Evolutionary conservation across 2,113 vertebrate species (phyloP).

Genomic region (Aspidoscelis tigris): DNA sequence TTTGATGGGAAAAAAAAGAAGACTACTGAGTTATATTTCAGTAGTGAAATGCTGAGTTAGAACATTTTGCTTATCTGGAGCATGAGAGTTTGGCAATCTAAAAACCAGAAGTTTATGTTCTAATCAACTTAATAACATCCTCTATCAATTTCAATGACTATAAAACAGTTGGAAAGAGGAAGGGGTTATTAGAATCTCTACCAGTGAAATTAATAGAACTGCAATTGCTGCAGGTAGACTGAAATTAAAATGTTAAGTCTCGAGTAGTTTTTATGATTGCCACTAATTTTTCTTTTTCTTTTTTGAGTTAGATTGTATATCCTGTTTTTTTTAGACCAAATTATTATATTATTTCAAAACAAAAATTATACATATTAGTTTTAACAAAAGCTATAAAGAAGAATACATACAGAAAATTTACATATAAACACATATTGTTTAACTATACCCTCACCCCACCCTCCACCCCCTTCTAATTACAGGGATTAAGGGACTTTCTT

Average conservation of each 20-base stretch:
- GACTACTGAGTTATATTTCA: background rate
- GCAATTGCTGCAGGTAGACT: slow-evolving; percentile 33
- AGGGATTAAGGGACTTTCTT: no score
- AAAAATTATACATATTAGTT: no score
- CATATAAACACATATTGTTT: no score
- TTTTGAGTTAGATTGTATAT: slow-evolving; percentile 1
- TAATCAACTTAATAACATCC: slow-evolving; percentile 23
- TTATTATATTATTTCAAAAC: no score
- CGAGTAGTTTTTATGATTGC: slow-evolving; percentile 19
- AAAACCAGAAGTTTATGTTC: slow-evolving; percentile 31
- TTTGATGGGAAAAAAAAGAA: background rate
- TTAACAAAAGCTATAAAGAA: no score
- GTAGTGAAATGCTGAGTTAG: slow-evolving; percentile 10
- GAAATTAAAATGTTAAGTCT: slow-evolving; percentile 31
- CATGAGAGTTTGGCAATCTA: background rate
- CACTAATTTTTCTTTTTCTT: background rate
- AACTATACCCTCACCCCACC: no score
- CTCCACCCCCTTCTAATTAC: no score
- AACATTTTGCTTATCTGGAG: slow-evolving; percentile 8
- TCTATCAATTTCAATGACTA: slow-evolving; percentile 22
- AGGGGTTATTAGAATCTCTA: slow-evolving; percentile 38
- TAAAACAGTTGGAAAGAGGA: slow-evolving; percentile 39
- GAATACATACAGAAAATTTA: no score
- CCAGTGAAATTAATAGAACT: slow-evolving; percentile 33
- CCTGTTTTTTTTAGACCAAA: background rate